A percentile compares a stretch with the other conserved stretches of the same genome.
Evolutionary conservation across 2,113 vertebrate species (phyloP).

Genomic region (Poeciliopsis occidentalis): DNA sequence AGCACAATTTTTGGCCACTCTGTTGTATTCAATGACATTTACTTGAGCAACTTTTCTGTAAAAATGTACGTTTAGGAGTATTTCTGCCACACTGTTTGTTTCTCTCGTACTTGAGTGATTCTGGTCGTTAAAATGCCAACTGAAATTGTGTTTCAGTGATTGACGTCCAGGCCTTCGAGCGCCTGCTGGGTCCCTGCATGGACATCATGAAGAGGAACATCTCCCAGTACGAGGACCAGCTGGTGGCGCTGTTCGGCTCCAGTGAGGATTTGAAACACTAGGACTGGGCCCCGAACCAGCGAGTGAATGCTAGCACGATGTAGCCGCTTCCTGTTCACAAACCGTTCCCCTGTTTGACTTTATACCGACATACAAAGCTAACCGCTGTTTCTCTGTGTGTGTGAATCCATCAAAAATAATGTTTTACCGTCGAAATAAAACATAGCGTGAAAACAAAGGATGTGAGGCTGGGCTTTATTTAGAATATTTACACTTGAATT

Average conservation of each 20-base stretch:
- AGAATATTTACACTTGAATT: neutral
- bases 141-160: conserved; percentile 82
- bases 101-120: no score
- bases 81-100: no score
- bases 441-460: neutral
- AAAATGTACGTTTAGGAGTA: no score
- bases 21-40: no score
- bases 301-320: neutral
- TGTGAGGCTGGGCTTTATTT: neutral
- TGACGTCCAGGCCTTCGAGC: conserved; percentile 95
- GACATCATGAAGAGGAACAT: conserved; percentile 99
- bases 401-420: neutral
- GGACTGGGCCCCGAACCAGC: neutral
- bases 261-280: conserved; percentile 86
- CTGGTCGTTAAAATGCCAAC: neutral
- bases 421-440: neutral
- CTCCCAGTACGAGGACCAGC: conserved; percentile 92
- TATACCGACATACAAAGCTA: neutral
- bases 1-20: no score
- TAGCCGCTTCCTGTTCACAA: neutral
- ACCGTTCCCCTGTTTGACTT: neutral
- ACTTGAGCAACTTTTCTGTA: no score
- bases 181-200: conserved; percentile 95
- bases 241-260: conserved; percentile 93
- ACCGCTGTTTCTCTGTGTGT: neutral